phyloP scores from a whole-genome alignment of 1,140 invertebrate species.

The Lepidurus arcticus region DNA sequence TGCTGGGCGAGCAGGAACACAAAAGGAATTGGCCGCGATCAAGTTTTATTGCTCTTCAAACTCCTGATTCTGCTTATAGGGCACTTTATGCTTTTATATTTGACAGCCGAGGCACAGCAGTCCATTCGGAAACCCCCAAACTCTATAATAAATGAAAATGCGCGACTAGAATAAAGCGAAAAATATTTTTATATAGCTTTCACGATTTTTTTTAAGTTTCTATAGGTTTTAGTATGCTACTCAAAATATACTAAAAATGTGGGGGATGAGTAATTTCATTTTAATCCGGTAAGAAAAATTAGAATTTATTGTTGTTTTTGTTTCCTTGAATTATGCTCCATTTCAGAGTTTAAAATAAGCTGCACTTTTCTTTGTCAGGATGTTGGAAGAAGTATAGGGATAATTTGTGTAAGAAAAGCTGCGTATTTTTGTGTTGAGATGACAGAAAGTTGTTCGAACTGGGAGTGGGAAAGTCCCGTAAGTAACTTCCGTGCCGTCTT shows the following conservation, averaged over 20 bases:
- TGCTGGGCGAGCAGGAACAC: not conserved
- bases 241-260: too few relatives aligned
- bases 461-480: not conserved
- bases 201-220: too few relatives aligned
- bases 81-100: constrained; percentile 11
- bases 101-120: not conserved
- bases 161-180: too few relatives aligned
- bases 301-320: too few relatives aligned
- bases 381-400: not conserved
- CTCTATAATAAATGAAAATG: not conserved
- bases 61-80: not conserved
- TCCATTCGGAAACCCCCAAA: not conserved
- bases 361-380: too few relatives aligned
- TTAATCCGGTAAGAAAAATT: too few relatives aligned
- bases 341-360: too few relatives aligned
- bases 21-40: constrained; percentile 14
- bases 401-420: not conserved
- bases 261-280: too few relatives aligned
- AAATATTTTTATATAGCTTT: too few relatives aligned
- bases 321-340: too few relatives aligned
- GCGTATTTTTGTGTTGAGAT: not conserved
- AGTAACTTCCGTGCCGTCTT: constrained; percentile 4
- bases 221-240: too few relatives aligned
- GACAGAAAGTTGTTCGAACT: constrained; percentile 1
- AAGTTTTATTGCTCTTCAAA: constrained; percentile 5